These are phyloP conservation scores for Perodicticus potto DNA, from an alignment of 2,797 vertebrate genomes.

Conservation along the genomic window DNA sequence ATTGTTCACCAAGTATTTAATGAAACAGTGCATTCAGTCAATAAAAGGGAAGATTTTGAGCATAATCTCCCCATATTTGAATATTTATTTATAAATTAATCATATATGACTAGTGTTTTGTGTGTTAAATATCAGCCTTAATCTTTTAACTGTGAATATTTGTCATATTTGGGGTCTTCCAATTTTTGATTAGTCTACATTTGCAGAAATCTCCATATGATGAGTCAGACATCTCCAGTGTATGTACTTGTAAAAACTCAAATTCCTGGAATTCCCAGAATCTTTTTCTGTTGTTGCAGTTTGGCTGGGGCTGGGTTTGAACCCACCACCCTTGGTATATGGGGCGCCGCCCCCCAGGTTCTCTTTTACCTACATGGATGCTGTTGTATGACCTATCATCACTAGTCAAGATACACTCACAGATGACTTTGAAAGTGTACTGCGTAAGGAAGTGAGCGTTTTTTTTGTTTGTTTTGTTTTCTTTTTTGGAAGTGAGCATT, in stretches of 20 bases:
- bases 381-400: neutral
- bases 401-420: neutral
- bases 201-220: neutral
- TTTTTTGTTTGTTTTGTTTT: too few relatives aligned
- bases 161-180: neutral
- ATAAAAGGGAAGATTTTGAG: neutral
- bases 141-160: neutral
- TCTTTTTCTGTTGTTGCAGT: neutral
- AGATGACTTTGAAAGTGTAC: conserved; percentile 39
- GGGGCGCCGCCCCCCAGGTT: neutral
- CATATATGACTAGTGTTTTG: neutral
- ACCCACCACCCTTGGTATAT: too few relatives aligned
- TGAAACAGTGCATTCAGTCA: neutral
- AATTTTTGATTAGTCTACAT: neutral
- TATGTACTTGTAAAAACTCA: neutral
- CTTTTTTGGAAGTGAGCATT: neutral
- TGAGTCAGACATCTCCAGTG: neutral
- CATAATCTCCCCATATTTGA: neutral
- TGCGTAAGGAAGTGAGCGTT: neutral
- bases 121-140: conserved; percentile 30
- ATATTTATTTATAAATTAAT: conserved; percentile 4
- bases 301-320: too few relatives aligned
- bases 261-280: neutral
- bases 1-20: conserved; percentile 9
- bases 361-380: neutral